These are phyloP conservation scores for Eonycteris spelaea DNA, from an alignment of 2,113 vertebrate genomes.

Conservation along the genomic window DNA sequence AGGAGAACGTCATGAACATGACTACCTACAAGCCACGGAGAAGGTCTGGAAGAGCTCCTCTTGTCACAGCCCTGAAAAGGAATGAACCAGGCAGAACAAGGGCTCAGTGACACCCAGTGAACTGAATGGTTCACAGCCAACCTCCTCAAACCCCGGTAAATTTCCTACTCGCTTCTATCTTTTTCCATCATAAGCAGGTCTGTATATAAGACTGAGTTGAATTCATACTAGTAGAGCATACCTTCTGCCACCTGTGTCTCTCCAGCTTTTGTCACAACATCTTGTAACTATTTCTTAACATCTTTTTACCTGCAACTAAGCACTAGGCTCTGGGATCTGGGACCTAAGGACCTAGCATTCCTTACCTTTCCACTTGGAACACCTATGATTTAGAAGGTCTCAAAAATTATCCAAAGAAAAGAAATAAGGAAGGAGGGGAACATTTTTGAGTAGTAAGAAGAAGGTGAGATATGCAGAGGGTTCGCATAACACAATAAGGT, in stretches of 20 bases:
- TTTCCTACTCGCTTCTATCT: background rate
- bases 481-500: background rate
- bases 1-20: background rate
- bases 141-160: background rate
- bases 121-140: rapidly evolving
- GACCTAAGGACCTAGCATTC: background rate
- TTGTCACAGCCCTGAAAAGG: background rate
- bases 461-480: rapidly evolving
- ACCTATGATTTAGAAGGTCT: background rate
- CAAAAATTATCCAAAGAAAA: background rate
- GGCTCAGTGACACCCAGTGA: rapidly evolving
- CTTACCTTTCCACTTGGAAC: background rate
- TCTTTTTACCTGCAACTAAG: background rate
- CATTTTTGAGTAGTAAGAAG: background rate
- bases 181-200: background rate
- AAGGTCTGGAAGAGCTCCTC: background rate
- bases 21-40: too few relatives aligned
- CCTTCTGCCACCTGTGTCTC: background rate
- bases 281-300: background rate
- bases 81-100: background rate
- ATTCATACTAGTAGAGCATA: background rate
- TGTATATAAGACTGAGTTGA: background rate
- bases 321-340: background rate
- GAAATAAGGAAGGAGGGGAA: background rate
- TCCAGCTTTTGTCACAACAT: background rate